Percentiles rank a stretch among this genome's conserved stretches.
Conservation (phyloP, 2,113 vertebrate genomes). For the Cephalopterus ornatus region DNA sequence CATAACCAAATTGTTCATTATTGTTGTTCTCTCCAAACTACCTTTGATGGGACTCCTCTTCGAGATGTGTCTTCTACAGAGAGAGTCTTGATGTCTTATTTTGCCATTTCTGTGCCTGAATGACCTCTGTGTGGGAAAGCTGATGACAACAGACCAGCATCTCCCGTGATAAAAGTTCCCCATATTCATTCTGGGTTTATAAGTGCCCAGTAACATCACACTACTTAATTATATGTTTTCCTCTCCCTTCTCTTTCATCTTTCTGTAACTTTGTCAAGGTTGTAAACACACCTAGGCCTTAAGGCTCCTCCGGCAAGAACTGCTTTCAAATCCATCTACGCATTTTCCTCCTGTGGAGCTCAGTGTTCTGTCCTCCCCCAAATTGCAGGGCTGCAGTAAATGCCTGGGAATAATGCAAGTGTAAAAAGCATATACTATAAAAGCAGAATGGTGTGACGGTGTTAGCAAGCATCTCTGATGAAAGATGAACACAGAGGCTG, state of each 20-base stretch:
- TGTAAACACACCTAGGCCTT: slow-evolving; percentile 62
- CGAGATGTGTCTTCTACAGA: not conserved
- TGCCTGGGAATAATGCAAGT: not conserved
- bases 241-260: slow-evolving; percentile 50
- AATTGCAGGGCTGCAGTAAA: slow-evolving; percentile 9
- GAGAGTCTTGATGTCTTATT: not conserved
- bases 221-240: slow-evolving; percentile 65
- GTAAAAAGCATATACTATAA: not conserved
- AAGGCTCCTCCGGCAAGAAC: slow-evolving; percentile 27
- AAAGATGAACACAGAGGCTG: not conserved
- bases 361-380: not conserved
- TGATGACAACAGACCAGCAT: not conserved
- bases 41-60: not conserved
- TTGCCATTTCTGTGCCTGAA: not conserved
- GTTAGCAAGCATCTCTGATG: not conserved
- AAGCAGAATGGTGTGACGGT: not conserved
- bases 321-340: slow-evolving; percentile 27
- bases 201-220: slow-evolving; percentile 5
- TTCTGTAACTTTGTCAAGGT: slow-evolving; percentile 51
- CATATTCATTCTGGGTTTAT: not conserved
- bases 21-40: not conserved
- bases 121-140: not conserved
- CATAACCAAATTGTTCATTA: slow-evolving; percentile 1
- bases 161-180: not conserved
- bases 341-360: not conserved